Conservation (phyloP, 2,888 invertebrate genomes). For the Spicauda simplicius region DNA sequence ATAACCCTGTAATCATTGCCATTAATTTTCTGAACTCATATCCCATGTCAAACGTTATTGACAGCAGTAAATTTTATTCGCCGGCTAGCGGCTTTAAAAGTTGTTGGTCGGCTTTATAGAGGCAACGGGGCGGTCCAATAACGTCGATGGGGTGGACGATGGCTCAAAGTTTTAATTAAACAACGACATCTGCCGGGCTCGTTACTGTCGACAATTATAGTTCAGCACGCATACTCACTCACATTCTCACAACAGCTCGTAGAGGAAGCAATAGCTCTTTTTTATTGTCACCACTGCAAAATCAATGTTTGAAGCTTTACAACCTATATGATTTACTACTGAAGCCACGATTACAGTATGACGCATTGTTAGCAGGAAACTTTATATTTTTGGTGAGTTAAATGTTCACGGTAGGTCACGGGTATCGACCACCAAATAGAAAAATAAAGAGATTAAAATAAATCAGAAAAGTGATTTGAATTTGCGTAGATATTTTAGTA, state of each 20-base stretch:
- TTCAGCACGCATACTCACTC: constrained; percentile 46
- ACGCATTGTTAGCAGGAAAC: not conserved
- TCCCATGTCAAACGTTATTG: not conserved
- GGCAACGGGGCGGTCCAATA: constrained; percentile 58
- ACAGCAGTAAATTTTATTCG: not conserved
- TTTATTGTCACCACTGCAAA: constrained; percentile 17
- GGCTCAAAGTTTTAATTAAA: constrained; percentile 81
- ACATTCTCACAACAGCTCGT: constrained; percentile 17
- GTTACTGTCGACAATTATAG: constrained; percentile 73
- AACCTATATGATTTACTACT: constrained; percentile 13
- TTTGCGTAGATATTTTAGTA: too few species aligned
- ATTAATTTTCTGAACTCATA: not conserved
- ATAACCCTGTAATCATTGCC: too few species aligned
- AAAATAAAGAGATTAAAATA: too few species aligned
- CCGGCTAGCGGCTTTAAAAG: constrained; percentile 3
- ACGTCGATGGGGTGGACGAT: constrained; percentile 69
- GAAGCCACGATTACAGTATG: constrained; percentile 12
- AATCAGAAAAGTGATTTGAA: too few species aligned
- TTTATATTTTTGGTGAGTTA: not conserved
- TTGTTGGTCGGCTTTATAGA: not conserved
- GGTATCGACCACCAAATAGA: too few species aligned
- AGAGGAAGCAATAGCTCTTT: constrained; percentile 31
- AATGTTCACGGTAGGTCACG: not conserved
- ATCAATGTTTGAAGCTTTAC: not conserved
- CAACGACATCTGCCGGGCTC: constrained; percentile 72